Conservation (phyloP, 2,888 invertebrate genomes). For the Plutella xylostella region DNA sequence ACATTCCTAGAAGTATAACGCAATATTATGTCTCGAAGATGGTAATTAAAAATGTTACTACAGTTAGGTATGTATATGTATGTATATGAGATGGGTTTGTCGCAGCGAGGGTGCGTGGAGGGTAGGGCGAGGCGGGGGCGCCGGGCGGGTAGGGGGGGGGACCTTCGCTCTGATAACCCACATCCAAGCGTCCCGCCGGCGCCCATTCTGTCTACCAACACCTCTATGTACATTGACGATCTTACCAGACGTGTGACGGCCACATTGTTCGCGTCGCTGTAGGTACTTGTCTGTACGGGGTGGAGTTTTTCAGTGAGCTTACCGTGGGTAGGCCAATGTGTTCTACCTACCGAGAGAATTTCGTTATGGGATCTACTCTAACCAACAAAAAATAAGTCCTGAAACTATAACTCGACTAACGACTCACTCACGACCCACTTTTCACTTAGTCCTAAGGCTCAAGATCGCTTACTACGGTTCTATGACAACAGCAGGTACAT, state of each 20-base stretch:
- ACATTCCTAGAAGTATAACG: slow-evolving; percentile 27
- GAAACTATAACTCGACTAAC: too few relatives aligned
- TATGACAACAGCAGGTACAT: too few relatives aligned
- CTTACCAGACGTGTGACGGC: neutral
- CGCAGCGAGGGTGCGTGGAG: slow-evolving; percentile 15
- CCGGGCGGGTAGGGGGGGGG: slow-evolving; percentile 24
- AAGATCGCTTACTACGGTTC: too few relatives aligned
- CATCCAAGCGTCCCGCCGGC: slow-evolving; percentile 31
- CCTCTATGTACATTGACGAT: slow-evolving; percentile 16
- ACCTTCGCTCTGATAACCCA: slow-evolving; percentile 56
- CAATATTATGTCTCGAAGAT: slow-evolving; percentile 15
- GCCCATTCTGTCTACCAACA: slow-evolving; percentile 17
- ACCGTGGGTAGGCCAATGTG: too few relatives aligned
- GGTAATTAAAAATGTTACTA: slow-evolving; percentile 22
- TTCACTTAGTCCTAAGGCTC: too few relatives aligned
- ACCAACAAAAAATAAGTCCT: too few relatives aligned
- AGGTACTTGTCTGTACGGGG: too few relatives aligned
- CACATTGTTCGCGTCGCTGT: too few relatives aligned
- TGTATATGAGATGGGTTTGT: neutral
- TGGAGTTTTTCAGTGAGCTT: too few relatives aligned
- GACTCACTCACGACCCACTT: too few relatives aligned
- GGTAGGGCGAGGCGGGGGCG: slow-evolving; percentile 32
- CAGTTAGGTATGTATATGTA: slow-evolving; percentile 12
- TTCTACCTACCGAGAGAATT: too few relatives aligned
- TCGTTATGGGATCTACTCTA: too few relatives aligned